These are phyloP conservation scores for Darwinula stevensoni DNA, from an alignment of 2,888 invertebrate species.

Conservation along the genomic window DNA sequence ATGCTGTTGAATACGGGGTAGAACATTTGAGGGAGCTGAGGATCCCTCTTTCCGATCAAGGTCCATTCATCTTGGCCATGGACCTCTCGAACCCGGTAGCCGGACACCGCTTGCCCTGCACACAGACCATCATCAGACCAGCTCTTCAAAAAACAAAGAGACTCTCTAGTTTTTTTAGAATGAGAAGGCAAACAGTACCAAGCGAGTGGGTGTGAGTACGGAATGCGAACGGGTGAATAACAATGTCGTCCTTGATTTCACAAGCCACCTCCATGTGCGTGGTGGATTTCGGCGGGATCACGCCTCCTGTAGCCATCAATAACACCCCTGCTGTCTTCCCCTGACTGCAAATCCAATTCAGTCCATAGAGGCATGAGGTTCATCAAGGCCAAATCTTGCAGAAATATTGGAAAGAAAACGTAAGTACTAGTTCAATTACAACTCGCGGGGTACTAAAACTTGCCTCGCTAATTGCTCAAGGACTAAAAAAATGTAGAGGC, in stretches of 20 bases:
- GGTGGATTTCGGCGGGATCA: constrained; percentile 31
- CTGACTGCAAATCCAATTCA: constrained; percentile 29
- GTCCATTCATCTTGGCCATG: constrained; percentile 40
- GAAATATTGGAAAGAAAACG: too few relatives aligned
- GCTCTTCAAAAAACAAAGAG: too few relatives aligned
- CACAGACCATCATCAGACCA: too few relatives aligned
- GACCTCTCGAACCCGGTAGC: constrained; percentile 34
- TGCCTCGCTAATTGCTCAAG: too few relatives aligned
- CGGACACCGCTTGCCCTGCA: constrained; percentile 45
- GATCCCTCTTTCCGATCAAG: constrained; percentile 54
- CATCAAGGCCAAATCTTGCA: too few relatives aligned
- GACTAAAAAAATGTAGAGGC: too few relatives aligned
- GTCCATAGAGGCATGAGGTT: too few relatives aligned
- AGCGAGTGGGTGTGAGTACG: constrained; percentile 76
- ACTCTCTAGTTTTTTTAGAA: too few relatives aligned
- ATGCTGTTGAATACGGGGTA: constrained; percentile 37
- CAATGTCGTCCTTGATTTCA: constrained; percentile 39
- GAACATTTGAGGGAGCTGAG: constrained; percentile 77
- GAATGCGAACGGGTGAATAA: constrained; percentile 78
- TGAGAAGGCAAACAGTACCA: too few relatives aligned
- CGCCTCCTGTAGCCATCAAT: constrained; percentile 57
- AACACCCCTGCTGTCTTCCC: constrained; percentile 70
- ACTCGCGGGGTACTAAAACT: too few relatives aligned
- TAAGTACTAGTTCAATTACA: too few relatives aligned
- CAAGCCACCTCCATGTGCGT: constrained; percentile 83